Conservation (phyloP, 30 jellyfish, hydroid and myxozoan species). For the Aurelia sp. region DNA sequence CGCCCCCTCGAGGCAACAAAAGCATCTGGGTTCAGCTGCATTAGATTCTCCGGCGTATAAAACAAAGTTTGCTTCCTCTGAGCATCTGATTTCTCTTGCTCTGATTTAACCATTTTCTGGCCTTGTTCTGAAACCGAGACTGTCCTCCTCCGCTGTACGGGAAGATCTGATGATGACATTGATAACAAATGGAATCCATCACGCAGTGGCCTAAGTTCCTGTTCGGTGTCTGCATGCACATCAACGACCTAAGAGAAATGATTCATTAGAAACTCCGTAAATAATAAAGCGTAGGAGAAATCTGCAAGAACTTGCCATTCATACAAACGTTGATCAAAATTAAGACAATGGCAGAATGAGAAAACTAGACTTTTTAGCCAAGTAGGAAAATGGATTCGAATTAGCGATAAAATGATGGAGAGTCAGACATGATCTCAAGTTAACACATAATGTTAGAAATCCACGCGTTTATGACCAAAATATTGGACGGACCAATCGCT, state of each 20-base stretch:
- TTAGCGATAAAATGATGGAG: no score
- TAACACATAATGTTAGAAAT: no score
- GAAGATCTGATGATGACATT: slow-evolving; percentile 26
- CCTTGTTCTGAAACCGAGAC: slow-evolving; percentile 18
- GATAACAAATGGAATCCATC: slow-evolving; percentile 22
- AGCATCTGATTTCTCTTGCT: slow-evolving; percentile 3
- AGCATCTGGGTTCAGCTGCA: slow-evolving; percentile 55
- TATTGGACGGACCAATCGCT: no score
- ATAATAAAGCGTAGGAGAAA: no score
- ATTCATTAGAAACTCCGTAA: no score
- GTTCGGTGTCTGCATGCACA: slow-evolving; percentile 31
- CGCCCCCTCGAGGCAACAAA: not conserved
- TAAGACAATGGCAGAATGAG: no score
- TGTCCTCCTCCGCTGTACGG: slow-evolving; percentile 23
- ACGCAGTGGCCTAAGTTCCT: slow-evolving; percentile 12
- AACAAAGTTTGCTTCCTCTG: slow-evolving; percentile 19
- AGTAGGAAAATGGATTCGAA: no score
- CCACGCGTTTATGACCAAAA: no score
- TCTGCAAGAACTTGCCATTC: no score
- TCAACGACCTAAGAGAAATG: slow-evolving; percentile 12
- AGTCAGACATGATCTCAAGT: no score
- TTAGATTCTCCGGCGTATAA: slow-evolving; percentile 39
- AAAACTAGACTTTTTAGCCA: no score
- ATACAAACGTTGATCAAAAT: no score
- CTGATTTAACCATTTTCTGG: slow-evolving; percentile 1